Evolutionary conservation across 2,888 invertebrate species (phyloP), one percentile per base, ranked within the genome.

Genomic region (Tetranychus truncatus): DNA sequence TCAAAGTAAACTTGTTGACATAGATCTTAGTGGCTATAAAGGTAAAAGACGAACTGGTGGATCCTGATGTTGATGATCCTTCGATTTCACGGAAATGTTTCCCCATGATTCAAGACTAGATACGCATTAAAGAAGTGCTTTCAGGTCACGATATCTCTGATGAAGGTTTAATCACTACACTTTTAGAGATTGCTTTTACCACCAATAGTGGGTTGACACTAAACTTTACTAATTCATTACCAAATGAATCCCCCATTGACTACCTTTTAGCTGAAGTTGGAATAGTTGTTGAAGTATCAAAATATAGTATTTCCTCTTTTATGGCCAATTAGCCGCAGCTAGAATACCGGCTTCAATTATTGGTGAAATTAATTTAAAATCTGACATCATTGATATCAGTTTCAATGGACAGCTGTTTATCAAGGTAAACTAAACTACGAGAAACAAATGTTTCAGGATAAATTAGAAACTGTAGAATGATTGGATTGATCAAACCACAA

Each of bases 141-240:
- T 86, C 95, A 6, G 95, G 96, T 0, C 97, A 99, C 82, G 97
- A 99, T 82, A 86, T 97, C 6, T 96, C 95, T 81, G 97, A 97
- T 84, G 97, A 97, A 34, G 97, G 99, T 46, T 85, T 97, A 55
- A 85, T 97, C 69, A 91, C 91, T 0, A 91, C 92, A 79, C 83
- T 92, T 0, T 81, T 97, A 76, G 97, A 99, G 84, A 96, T 97
- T 95, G 90, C 91, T n/a, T 92, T 97, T 81, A 94, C 89, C 76
- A 95, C 96, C 66, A 85, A 95, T 76, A 88, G 89, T 79, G 95
- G 95, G 1, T 80, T 94, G 20, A 84, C 87, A 20, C 82, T 78
- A 7, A 78, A 78, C 75, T 77, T 77, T 65, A 75, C 44, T 34
- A 74, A 55, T 24, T 21, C 15, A 1, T 44, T 24, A 24, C 24